Evolutionary conservation across 2,888 invertebrate genomes (phyloP), one percentile per base, ranked within the genome.

Genomic region (Ischnura elegans): DNA sequence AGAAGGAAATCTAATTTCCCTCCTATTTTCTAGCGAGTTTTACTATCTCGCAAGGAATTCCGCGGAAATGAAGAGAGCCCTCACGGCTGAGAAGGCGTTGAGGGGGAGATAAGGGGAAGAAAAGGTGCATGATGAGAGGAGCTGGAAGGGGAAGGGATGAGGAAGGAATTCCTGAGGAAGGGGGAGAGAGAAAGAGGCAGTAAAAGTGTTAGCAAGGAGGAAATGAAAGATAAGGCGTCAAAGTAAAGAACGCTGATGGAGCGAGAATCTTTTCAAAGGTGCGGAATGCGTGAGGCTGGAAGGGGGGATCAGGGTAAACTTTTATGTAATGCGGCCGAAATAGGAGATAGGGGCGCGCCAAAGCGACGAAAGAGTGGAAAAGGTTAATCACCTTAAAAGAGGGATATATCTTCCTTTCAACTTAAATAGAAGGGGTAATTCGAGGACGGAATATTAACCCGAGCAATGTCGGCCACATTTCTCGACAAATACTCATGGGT

Each of bases 1-100:
- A 76, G 76, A 76, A 8, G 76, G 76, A 76, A 76, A 76, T 36
- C 76, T 76, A 76, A 76, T 76, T 76, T 36, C 76, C 76, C 76
- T 76, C 25, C 76, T 16, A 10, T 16, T 36, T 16, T 8, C 29
- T 10, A 16, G 6, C 36, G 6, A 10, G 76, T 29, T 76, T 76
- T 76, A 76, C 76, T 29, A 76, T 29, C 10, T 76, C 36, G 76
- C 76, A 36, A 76, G 76, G 25, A 76, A 76, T 36, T 36, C 76
- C 76, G 76, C 76, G 76, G 76, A 76, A 36, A 76, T 76, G 76
- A 76, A 76, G 76, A n/a, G 36, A n/a, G 61, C 61, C 61, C 19
- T 19, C 51, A 19, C 51, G 61, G 61, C 61, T n/a, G 51, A 3
- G n/a, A 61, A 76, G 76, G 29, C 76, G 76, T 76, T 36, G n/a